These are phyloP conservation scores for Dasypus novemcinctus DNA, from an alignment of 2,113 vertebrate genomes.

Conservation along the genomic window DNA sequence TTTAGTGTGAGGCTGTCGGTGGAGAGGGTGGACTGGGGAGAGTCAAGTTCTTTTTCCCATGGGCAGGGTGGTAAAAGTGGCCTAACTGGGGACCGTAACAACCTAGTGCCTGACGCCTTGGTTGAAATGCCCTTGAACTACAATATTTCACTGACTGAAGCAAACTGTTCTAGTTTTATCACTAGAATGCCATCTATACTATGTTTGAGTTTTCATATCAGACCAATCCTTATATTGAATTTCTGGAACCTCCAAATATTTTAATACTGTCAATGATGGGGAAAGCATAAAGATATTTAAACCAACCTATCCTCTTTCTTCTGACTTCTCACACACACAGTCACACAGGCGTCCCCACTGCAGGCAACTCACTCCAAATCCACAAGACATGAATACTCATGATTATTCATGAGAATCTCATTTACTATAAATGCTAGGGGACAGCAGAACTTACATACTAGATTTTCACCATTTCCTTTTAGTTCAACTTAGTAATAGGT, in stretches of 20 bases:
- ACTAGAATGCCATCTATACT: neutral
- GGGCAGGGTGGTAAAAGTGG: neutral
- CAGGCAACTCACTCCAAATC: neutral
- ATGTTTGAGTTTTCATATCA: neutral
- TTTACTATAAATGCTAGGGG: neutral
- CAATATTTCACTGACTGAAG: neutral
- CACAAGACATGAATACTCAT: constrained; percentile 13
- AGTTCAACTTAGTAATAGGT: neutral
- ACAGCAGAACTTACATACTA: neutral
- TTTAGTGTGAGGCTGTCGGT: neutral
- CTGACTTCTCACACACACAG: neutral
- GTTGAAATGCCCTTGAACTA: neutral
- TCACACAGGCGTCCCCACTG: neutral
- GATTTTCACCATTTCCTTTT: neutral
- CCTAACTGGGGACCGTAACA: neutral
- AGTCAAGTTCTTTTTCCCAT: neutral
- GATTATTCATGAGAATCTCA: neutral
- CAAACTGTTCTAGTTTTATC: neutral
- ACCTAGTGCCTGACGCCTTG: neutral
- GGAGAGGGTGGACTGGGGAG: neutral
- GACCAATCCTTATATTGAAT: neutral
- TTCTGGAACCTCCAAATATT: neutral
- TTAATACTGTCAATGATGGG: neutral
- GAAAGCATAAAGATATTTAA: neutral
- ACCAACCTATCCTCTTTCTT: neutral